Evolutionary conservation across 2,113 vertebrate species (phyloP).

Genomic region (Bos taurus): ARS-UCD2.0 NC_037335.1:43037501-43038000

Average conservation of each 20-base stretch:
- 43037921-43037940: constrained; percentile 28
- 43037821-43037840: background rate
- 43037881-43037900: background rate
- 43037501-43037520: background rate
- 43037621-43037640: background rate
- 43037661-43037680: background rate
- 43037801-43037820: background rate
- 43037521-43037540: background rate
- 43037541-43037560: background rate
- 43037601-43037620: background rate
- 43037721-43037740: background rate
- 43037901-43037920: constrained; percentile 8
- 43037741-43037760: background rate
- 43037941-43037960: constrained; percentile 36
- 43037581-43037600: background rate
- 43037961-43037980: background rate
- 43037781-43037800: background rate
- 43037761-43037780: background rate
- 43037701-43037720: background rate
- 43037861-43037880: constrained; percentile 34
- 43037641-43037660: background rate
- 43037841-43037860: constrained; percentile 5
- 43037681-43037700: background rate
- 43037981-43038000: background rate
- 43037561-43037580: background rate